phyloP scores from a whole-genome alignment of 2,797 vertebrate genomes.

The Phoebastria nigripes region DNA sequence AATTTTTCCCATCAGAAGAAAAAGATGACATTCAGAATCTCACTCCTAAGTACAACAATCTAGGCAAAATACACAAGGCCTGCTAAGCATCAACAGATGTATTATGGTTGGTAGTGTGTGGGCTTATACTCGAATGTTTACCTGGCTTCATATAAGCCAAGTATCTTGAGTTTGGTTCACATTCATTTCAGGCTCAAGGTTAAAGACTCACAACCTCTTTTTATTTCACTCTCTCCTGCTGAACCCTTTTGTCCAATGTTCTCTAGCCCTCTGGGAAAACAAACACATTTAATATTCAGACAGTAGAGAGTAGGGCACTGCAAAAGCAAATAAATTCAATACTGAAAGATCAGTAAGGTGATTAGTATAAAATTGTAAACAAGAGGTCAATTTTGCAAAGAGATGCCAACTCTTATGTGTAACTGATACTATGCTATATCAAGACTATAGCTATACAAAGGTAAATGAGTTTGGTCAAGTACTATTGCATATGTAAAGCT shows the following conservation, averaged over 20 bases:
- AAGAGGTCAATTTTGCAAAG: slow-evolving; percentile 67
- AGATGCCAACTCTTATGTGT: slow-evolving; percentile 71
- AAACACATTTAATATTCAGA: slow-evolving; percentile 99
- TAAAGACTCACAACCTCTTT: slow-evolving; percentile 99
- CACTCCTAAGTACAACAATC: not conserved
- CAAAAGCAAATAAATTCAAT: slow-evolving; percentile 76
- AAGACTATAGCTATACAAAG: not conserved
- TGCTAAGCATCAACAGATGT: slow-evolving; percentile 20
- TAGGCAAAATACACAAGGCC: slow-evolving; percentile 45
- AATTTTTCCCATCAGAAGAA: slow-evolving; percentile 34
- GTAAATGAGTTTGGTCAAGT: not conserved
- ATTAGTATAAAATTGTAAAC: slow-evolving; percentile 70
- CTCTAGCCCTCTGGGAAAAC: slow-evolving; percentile 99
- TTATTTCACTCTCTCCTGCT: slow-evolving; percentile 99
- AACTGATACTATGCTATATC: not conserved
- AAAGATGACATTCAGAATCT: slow-evolving; percentile 43
- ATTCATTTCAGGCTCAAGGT: slow-evolving; percentile 89
- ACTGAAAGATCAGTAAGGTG: slow-evolving; percentile 70
- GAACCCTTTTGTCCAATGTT: slow-evolving; percentile 97
- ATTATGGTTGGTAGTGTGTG: slow-evolving; percentile 63
- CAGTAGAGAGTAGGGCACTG: slow-evolving; percentile 77
- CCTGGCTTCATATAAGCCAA: slow-evolving; percentile 86
- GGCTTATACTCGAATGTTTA: slow-evolving; percentile 98
- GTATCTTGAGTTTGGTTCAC: slow-evolving; percentile 87
- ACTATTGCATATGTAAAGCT: not conserved